Base-by-base conservation (phyloP, 2,888 invertebrate genomes). In the Drosophila mulleri region DNA sequence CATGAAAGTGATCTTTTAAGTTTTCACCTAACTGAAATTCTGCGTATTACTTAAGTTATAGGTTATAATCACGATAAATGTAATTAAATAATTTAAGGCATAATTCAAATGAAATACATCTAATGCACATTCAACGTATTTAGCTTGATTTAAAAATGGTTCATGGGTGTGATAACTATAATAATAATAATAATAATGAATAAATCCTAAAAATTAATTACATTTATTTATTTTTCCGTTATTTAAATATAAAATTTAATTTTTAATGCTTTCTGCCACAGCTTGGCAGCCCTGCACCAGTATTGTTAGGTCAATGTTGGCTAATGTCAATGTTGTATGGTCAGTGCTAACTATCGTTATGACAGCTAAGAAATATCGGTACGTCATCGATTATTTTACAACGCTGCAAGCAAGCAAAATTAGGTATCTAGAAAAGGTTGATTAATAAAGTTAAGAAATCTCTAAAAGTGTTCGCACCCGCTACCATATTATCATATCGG, bases 21-120 rank as follows among this genome's bases (percentile, higher is more conserved):
- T 61, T 80, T 82, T 65, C 73, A 82, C 12, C n/a, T 83, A 16
- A 75, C 67, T 4, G 66, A 83, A 53, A 57, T 85, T 53, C 48
- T 82, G 3, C 20, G 45, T 42, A 47, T 82, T 42, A 26, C 63
- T 35, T 83, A 53, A 74, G 26, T 23, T 11, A 18, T 0, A 16
- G 9, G 20, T 26, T 12, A 16, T 29, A 6, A 2, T 6, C 50
- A 41, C 35, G n/a, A 26, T 9, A 35, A 18, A 2, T 20, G 20
- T 65, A 44, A 41, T 42, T 45, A 4, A 37, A 4, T 16, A 23
- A 26, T 29, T 18, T 18, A n/a, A 18, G 0, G 3, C n/a, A n/a
- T 29, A 5, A 23, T 8, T 29, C 8, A 29, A 29, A 23, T 60
- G 18, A 44, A 59, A 29, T 58, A 35, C 2, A 12, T 20, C 1